Evolutionary conservation across 2,113 vertebrate species (phyloP).

Genomic region (Ceuthmochares aereus): DNA sequence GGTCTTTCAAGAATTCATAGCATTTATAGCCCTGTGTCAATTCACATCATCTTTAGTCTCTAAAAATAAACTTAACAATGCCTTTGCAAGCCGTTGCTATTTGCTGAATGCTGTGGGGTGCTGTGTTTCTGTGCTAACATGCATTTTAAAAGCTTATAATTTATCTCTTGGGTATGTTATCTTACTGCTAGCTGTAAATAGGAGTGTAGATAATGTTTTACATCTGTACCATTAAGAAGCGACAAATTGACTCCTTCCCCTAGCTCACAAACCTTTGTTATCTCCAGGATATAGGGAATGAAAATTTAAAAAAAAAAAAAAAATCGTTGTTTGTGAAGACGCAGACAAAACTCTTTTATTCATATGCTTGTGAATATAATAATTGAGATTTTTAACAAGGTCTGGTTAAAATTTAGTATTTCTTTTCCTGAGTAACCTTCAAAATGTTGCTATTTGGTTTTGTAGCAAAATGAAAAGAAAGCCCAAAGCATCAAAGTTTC

Average conservation of each 20-base stretch:
- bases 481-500: not conserved
- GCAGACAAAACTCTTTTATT: not conserved
- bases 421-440: not conserved
- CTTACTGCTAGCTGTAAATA: constrained; percentile 56
- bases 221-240: constrained; percentile 31
- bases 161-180: constrained; percentile 46
- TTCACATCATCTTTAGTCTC: constrained; percentile 28
- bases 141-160: constrained; percentile 49
- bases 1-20: not conserved
- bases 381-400: not conserved
- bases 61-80: constrained; percentile 53
- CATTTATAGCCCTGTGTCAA: constrained; percentile 32
- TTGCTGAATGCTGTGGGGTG: constrained; percentile 22
- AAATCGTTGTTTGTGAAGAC: not conserved
- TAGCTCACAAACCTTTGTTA: constrained; percentile 14
- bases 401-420: not conserved
- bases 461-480: not conserved
- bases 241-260: constrained; percentile 13
- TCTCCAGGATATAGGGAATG: not conserved
- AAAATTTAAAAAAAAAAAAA: not conserved
- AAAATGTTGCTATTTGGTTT: constrained; percentile 1
- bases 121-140: constrained; percentile 22
- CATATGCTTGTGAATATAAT: not conserved
- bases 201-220: constrained; percentile 57
- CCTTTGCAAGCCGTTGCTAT: constrained; percentile 49